Base-by-base conservation (phyloP, 2,113 vertebrate genomes). In the Planiliza haematocheilus region DNA sequence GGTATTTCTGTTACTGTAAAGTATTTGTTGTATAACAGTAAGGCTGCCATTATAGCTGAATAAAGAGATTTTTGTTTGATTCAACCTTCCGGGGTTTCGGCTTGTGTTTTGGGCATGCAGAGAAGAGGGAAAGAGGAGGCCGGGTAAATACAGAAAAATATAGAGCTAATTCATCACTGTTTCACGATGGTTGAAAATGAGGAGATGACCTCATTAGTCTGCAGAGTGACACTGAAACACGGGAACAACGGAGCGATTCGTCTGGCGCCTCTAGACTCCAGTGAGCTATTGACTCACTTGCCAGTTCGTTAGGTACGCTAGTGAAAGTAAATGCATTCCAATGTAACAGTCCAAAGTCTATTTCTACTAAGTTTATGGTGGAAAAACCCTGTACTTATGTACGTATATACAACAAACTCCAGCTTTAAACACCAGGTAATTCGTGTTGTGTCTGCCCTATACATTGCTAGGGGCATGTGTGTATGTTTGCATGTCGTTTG, bases 51-150 rank as follows among this genome's bases (percentile, higher is more conserved):
- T 24, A 67, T 85, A 67, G 24, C 37, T 61, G 21, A 87, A 88
- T 91, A 87, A 91, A 88, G 69, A 82, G 42, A 78, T 24, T 61
- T 78, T 68, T 76, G 55, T 61, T 74, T 74, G 66, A 58, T 39
- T 72, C 52, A 83, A 52, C 20, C 36, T 50, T 10, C 30, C 43
- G 21, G 7, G 34, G 20, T 34, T 12, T 60, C 7, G 10, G 17
- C 7, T 1, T 30, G 41, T 68, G 14, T 14, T 74, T 41, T 57
- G 16, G 50, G 11, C 43, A 43, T 41, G 46, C 24, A 61, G 8
- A 9, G 0, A 36, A 20, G 38, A 36, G 17, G 7, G 20, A 38
- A 2, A 46, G 11, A 17, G 18, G 16, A 34, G 17, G 2, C 14
- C 12, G 4, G 18, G 11, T 7, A 53, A 17, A 45, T 21, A 7